Percentiles rank a stretch among this genome's conserved stretches.
These are phyloP conservation scores for Trichomalopsis sarcophagae DNA, from an alignment of 1,140 invertebrate genomes.

Conservation along the genomic window DNA sequence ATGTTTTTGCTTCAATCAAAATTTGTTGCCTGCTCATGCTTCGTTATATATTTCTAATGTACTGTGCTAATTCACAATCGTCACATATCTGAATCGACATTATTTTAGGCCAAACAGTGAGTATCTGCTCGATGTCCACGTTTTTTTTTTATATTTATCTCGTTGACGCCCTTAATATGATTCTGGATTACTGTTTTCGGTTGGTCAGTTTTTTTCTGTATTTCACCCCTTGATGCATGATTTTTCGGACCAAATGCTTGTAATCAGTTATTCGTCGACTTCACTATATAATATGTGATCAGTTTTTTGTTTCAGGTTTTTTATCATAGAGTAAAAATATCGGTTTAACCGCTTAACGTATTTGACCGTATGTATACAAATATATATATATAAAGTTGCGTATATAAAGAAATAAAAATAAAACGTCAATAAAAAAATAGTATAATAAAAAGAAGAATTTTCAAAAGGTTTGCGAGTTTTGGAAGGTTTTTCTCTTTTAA, in stretches of 20 bases:
- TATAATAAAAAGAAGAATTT: conserved; percentile 11
- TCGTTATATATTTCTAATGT: conserved; percentile 49
- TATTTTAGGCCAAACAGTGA: conserved; percentile 61
- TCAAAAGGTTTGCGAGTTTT: conserved; percentile 25
- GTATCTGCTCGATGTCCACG: conserved; percentile 42
- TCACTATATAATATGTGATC: neutral
- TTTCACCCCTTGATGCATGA: neutral
- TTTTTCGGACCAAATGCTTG: conserved; percentile 6
- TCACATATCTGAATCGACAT: conserved; percentile 57
- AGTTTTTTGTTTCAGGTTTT: neutral
- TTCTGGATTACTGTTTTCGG: conserved; percentile 3
- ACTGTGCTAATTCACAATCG: conserved; percentile 51
- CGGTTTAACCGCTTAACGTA: conserved; percentile 26
- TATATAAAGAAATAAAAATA: conserved; percentile 2
- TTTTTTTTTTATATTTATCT: conserved; percentile 18
- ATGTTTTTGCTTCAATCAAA: no score
- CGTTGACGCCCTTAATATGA: conserved; percentile 18
- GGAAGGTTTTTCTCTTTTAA: conserved; percentile 39
- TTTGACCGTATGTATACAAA: neutral
- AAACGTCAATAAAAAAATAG: neutral
- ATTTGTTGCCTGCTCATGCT: neutral
- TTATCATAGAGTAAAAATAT: neutral
- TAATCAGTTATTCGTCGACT: neutral
- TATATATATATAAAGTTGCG: neutral
- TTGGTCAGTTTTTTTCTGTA: neutral